Evolutionary conservation across 2,113 vertebrate species (phyloP), one percentile per base, ranked within the genome.

Genomic region (Addax nasomaculatus): DNA sequence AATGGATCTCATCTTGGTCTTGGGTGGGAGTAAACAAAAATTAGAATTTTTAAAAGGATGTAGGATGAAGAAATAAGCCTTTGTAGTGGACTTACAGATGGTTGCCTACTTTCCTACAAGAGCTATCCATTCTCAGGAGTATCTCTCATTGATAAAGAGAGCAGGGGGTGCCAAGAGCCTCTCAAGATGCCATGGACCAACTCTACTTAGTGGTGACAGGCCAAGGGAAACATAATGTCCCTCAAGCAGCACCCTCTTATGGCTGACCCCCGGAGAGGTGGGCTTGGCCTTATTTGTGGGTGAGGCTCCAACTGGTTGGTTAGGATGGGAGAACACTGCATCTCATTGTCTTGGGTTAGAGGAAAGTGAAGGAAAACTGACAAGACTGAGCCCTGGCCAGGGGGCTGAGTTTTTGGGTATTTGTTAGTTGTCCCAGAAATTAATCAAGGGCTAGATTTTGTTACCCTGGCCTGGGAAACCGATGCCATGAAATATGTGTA

Each of bases 241-340:
- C 9, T 39, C 27, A 29, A 15, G 11, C 9, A 43, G 27, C 19
- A 2, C 21, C 12, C 10, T 7, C 9, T 1, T 1, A n/a, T 39
- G 45, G 49, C 10, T 47, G 76, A 3, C 13, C 45, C 3, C 76
- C 0, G 21, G 62, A 17, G 45, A 10, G 14, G 36, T 1, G 11
- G 43, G 47, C 5, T 33, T 5, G 89, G 43, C 43, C 55, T 79
- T 2, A 6, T 13, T 84, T 81, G 33, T 51, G 27, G 60, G 5
- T 2, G n/a, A 36, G 67, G 73, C 43, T 29, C 30, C 10, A 23
- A 4, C 14, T 10, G 43, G 30, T 49, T 62, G 51, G 45, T 51
- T 14, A 33, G 53, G 30, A 12, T 33, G 67, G 64, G 16, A 45
- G 27, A 70, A 36, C 21, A 33, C 14, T 10, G n/a, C 5, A 0